Percentiles rank a stretch among this genome's conserved stretches.
phyloP scores from a whole-genome alignment of 2,797 vertebrate species.

The Austrolebias charrua region DNA sequence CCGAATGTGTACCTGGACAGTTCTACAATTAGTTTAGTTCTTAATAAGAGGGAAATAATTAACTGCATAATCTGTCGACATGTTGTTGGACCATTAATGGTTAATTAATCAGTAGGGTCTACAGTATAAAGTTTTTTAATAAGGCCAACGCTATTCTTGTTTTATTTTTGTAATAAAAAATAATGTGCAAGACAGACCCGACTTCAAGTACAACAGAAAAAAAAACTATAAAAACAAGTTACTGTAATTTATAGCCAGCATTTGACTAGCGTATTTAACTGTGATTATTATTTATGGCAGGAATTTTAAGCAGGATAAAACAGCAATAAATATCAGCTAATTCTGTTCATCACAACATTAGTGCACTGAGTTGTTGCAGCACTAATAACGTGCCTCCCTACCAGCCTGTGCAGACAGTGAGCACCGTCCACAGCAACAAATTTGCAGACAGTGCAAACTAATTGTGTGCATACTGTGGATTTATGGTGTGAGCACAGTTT shows the following conservation, averaged over 20 bases:
- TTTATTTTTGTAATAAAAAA: too few species aligned
- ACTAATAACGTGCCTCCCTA: neutral
- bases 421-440: conserved; percentile 38
- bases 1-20: neutral
- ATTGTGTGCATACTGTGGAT: conserved; percentile 30
- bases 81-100: neutral
- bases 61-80: neutral
- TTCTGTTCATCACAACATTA: conserved; percentile 2
- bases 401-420: conserved; percentile 1
- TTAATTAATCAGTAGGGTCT: too few species aligned
- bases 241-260: neutral
- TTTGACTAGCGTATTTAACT: neutral
- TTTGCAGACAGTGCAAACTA: conserved; percentile 38
- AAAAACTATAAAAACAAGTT: neutral
- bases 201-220: neutral
- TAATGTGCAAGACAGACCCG: too few species aligned
- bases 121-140: too few species aligned
- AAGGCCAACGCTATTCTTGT: too few species aligned
- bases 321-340: neutral
- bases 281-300: too few species aligned
- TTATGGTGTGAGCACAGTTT: conserved; percentile 57
- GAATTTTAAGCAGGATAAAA: neutral
- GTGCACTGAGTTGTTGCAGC: neutral
- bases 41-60: neutral
- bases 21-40: neutral